A percentile compares a stretch with the other conserved stretches of the same genome.
These are phyloP conservation scores for Ophiodon elongatus DNA, from an alignment of 2,113 vertebrate species.

Conservation along the genomic window DNA sequence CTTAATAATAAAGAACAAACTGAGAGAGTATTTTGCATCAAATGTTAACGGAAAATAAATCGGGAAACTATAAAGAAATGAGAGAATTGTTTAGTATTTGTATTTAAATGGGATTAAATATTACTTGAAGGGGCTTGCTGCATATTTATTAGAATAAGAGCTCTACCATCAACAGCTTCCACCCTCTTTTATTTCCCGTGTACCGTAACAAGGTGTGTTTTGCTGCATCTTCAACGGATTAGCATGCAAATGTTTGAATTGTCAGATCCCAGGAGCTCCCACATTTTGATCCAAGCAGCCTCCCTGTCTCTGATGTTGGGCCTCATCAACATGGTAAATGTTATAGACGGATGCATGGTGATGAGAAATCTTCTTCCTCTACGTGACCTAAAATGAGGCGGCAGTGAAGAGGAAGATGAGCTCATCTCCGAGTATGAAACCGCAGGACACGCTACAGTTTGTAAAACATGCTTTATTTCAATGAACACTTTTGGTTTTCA, in stretches of 20 bases:
- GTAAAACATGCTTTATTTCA: too few relatives aligned
- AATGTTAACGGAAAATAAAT: neutral
- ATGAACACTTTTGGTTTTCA: too few relatives aligned
- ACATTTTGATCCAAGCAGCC: slow-evolving; percentile 45
- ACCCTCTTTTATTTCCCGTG: neutral
- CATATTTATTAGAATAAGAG: neutral
- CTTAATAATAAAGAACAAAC: neutral
- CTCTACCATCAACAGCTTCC: neutral
- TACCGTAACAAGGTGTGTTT: neutral
- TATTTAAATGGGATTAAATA: neutral
- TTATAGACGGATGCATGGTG: slow-evolving; percentile 3
- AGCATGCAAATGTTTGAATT: neutral
- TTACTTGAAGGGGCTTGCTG: neutral
- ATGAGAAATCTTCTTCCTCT: neutral
- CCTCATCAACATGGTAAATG: slow-evolving; percentile 5
- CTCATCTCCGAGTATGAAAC: too few relatives aligned
- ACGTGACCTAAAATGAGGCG: neutral
- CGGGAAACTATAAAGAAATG: neutral
- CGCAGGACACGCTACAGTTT: too few relatives aligned
- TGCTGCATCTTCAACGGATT: neutral
- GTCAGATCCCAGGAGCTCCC: slow-evolving; percentile 67
- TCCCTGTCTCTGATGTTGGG: slow-evolving; percentile 42
- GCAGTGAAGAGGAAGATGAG: neutral
- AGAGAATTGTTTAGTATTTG: neutral
- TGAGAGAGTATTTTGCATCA: neutral